A percentile compares a stretch with the other conserved stretches of the same genome.
Conservation (phyloP, 2,113 vertebrate species). For the Notiomystis cincta region DNA sequence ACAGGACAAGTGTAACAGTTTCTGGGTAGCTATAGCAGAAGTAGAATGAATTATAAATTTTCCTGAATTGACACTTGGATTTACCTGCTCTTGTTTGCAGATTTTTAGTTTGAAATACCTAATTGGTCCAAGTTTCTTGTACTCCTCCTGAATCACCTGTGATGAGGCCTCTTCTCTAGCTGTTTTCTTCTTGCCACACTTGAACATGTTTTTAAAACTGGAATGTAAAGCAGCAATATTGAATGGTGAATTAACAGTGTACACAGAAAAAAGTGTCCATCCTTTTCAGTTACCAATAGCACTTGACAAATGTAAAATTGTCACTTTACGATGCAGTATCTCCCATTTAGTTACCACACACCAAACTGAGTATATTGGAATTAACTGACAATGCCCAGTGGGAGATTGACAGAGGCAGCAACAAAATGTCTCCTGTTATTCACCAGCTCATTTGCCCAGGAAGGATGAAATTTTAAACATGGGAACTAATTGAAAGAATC, state of each 20-base stretch:
- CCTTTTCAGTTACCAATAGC: neutral
- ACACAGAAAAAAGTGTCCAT: neutral
- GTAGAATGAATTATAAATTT: neutral
- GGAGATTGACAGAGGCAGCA: neutral
- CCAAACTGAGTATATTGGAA: neutral
- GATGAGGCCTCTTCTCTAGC: conserved; percentile 75
- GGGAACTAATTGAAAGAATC: neutral
- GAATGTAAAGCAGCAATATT: conserved; percentile 22
- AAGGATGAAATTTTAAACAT: neutral
- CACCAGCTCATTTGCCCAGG: neutral
- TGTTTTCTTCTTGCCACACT: conserved; percentile 68
- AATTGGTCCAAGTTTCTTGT: conserved; percentile 78
- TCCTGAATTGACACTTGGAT: neutral
- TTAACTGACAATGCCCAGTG: neutral
- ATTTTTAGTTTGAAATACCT: conserved; percentile 67
- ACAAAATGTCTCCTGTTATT: neutral
- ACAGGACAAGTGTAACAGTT: conserved; percentile 80
- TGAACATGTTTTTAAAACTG: conserved; percentile 80
- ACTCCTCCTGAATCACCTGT: conserved; percentile 78
- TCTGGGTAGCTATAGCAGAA: conserved; percentile 81
- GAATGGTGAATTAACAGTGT: neutral
- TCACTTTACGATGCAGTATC: neutral
- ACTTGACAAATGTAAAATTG: neutral
- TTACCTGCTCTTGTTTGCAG: neutral
- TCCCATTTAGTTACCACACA: neutral